These are phyloP conservation scores for Urocyon cinereoargenteus DNA, from an alignment of 2,797 vertebrate genomes.

Conservation along the genomic window DNA sequence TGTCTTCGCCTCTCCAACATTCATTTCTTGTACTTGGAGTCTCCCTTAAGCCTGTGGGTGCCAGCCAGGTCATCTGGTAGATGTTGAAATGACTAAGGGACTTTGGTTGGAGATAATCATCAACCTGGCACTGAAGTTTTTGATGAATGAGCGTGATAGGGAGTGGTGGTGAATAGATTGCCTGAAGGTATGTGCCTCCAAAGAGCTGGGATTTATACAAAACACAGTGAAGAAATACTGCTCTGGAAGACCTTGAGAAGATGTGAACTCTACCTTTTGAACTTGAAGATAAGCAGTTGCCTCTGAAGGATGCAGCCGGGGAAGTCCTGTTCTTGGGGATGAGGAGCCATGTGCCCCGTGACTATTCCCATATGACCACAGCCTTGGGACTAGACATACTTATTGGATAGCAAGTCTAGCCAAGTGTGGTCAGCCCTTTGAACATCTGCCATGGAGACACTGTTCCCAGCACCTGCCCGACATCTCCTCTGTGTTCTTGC, in stretches of 20 bases:
- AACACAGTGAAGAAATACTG: neutral
- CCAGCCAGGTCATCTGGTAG: neutral
- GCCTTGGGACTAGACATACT: slow-evolving; percentile 73
- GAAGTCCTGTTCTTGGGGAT: neutral
- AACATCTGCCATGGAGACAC: slow-evolving; percentile 75
- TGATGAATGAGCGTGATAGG: neutral
- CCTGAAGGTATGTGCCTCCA: neutral
- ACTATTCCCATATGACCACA: slow-evolving; percentile 68
- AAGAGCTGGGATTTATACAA: neutral
- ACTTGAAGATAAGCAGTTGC: slow-evolving; percentile 19
- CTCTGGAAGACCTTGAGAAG: neutral
- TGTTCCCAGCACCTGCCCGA: slow-evolving; percentile 80
- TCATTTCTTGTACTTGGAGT: neutral
- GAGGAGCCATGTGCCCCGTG: neutral
- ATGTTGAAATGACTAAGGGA: neutral
- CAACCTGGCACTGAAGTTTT: neutral
- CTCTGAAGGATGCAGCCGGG: neutral
- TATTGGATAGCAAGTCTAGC: slow-evolving; percentile 69
- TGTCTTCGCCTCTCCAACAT: neutral
- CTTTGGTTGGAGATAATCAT: neutral
- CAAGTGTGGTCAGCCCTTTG: slow-evolving; percentile 79
- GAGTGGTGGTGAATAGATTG: neutral
- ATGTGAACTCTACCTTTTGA: neutral
- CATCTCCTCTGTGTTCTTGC: slow-evolving; percentile 78
- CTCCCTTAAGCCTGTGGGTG: neutral